Conservation (phyloP, 2,888 invertebrate species). For the Meganola albula region DNA sequence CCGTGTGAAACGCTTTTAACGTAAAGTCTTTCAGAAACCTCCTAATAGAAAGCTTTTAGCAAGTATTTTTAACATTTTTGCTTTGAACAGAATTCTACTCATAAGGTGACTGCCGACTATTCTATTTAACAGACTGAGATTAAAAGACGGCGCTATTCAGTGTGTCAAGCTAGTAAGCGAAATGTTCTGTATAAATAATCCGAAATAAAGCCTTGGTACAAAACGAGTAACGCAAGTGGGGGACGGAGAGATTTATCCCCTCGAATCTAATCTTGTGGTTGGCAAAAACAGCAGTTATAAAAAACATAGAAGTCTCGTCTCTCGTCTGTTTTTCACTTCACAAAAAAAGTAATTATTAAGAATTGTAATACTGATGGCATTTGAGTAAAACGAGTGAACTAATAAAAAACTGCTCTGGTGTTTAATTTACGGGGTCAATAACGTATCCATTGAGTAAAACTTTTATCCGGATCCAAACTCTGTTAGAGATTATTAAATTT, state of each 20-base stretch:
- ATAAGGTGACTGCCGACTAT: conserved; percentile 35
- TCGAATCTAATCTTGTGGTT: conserved; percentile 73
- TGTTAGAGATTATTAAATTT: too few species aligned
- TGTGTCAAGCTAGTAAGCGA: conserved; percentile 50
- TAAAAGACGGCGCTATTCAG: conserved; percentile 55
- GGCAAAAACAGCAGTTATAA: conserved; percentile 66
- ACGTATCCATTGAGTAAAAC: too few species aligned
- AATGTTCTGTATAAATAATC: conserved; percentile 70
- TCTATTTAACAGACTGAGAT: conserved; percentile 40
- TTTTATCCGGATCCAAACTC: too few species aligned
- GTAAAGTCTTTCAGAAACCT: conserved; percentile 27
- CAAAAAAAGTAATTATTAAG: too few species aligned
- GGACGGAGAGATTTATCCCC: conserved; percentile 69
- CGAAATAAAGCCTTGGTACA: conserved; percentile 66
- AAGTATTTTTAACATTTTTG: conserved; percentile 22
- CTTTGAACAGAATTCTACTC: conserved; percentile 24
- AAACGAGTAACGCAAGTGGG: conserved; percentile 59
- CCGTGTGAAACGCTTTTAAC: conserved; percentile 26
- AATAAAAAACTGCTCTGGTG: too few species aligned
- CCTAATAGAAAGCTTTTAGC: conserved; percentile 25
- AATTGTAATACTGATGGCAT: too few species aligned
- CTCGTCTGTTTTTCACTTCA: too few species aligned
- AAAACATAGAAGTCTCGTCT: conserved; percentile 55
- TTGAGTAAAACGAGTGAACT: too few species aligned
- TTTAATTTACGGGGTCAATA: too few species aligned